Evolutionary conservation across 2,113 vertebrate genomes (phyloP).

Genomic region (Nothoprocta perdicaria): DNA sequence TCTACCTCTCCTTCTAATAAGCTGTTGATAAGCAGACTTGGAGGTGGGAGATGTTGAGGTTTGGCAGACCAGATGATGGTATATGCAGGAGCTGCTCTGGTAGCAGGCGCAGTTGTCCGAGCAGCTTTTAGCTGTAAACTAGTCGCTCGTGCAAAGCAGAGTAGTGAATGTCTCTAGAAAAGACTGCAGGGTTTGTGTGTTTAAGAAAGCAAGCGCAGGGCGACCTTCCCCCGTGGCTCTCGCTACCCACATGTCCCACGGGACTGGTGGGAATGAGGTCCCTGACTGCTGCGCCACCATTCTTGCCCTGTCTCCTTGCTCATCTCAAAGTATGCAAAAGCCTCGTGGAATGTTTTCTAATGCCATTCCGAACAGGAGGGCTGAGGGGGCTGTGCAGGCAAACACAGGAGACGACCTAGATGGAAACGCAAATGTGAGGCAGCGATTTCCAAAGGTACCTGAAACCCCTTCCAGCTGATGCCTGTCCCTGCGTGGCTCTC

Average conservation of each 20-base stretch:
- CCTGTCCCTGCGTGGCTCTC: neutral
- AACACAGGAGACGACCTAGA: neutral
- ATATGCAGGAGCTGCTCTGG: fast-evolving
- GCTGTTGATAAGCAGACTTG: neutral
- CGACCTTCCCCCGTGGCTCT: neutral
- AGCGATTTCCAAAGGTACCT: neutral
- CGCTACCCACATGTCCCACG: neutral
- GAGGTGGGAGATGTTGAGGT: neutral
- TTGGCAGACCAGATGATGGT: neutral
- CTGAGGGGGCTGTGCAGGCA: neutral
- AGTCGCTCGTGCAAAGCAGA: neutral
- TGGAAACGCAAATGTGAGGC: neutral
- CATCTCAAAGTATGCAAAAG: neutral
- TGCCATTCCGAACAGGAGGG: neutral
- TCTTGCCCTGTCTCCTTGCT: slow-evolving; percentile 17
- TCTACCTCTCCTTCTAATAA: neutral
- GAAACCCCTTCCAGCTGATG: neutral
- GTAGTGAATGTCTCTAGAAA: neutral
- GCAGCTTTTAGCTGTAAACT: neutral
- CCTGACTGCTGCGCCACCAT: neutral
- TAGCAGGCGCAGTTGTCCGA: neutral
- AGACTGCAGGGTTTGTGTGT: neutral
- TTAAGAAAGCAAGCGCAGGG: neutral
- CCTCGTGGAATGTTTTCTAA: slow-evolving; percentile 16
- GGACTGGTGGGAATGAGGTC: neutral